Evolutionary conservation across 1,140 invertebrate species (phyloP).

Genomic region (Zaprionus ghesquierei): DNA sequence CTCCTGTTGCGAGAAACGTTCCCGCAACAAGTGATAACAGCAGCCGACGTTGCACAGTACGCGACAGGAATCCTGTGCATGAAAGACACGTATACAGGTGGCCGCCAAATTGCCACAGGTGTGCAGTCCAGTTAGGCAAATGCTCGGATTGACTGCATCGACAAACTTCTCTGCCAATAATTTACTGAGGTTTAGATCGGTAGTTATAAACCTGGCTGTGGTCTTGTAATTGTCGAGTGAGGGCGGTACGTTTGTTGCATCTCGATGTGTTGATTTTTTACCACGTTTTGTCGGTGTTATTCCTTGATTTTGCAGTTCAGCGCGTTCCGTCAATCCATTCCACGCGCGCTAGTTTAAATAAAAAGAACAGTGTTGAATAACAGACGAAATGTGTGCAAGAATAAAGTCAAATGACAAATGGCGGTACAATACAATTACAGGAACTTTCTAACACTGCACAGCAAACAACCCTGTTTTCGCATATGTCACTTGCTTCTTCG

Average conservation of each 20-base stretch:
- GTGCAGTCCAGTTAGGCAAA: conserved; percentile 90
- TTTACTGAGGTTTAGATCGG: conserved; percentile 83
- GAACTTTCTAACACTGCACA: conserved; percentile 22
- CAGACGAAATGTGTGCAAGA: background rate
- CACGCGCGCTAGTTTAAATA: conserved; percentile 76
- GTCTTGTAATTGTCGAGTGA: conserved; percentile 82
- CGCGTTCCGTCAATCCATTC: conserved; percentile 82
- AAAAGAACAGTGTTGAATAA: background rate
- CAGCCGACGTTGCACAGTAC: conserved; percentile 92
- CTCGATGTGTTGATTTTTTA: conserved; percentile 35
- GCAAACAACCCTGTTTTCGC: conserved; percentile 1
- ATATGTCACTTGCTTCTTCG: conserved; percentile 24
- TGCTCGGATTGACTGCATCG: conserved; percentile 49
- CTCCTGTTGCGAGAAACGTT: conserved; percentile 83
- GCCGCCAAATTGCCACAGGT: conserved; percentile 94
- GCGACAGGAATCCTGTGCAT: conserved; percentile 84
- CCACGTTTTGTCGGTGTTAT: conserved; percentile 58
- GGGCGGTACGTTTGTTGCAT: background rate
- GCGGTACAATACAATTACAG: background rate
- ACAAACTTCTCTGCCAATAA: conserved; percentile 84
- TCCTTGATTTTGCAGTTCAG: conserved; percentile 62
- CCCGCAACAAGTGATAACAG: conserved; percentile 93
- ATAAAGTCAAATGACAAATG: background rate
- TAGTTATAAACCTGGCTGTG: conserved; percentile 83
- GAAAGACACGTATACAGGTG: conserved; percentile 89